Evolutionary conservation across 2,797 vertebrate genomes (phyloP).

Genomic region (Choloepus didactylus): DNA sequence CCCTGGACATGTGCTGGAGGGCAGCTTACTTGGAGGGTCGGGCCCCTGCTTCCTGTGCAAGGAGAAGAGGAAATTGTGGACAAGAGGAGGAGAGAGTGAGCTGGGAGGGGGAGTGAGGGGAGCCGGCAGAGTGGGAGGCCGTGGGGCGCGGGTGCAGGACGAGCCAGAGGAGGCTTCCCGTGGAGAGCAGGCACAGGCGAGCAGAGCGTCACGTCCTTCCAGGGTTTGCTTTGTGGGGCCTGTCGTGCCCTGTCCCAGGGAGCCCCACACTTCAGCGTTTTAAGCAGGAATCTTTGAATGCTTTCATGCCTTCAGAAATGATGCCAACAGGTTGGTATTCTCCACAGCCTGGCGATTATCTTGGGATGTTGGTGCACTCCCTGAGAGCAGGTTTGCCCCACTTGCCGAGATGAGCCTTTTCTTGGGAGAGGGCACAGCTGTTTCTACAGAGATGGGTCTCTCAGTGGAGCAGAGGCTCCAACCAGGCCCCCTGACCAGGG

Average conservation of each 20-base stretch:
- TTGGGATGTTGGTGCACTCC: background rate
- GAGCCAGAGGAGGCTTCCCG: too few relatives aligned
- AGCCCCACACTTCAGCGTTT: background rate
- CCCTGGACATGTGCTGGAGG: background rate
- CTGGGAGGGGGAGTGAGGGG: background rate
- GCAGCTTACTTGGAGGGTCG: background rate
- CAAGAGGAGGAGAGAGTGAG: background rate
- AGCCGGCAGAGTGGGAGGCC: background rate
- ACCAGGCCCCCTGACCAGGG: background rate
- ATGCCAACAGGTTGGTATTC: fast-evolving
- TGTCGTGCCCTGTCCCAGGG: background rate
- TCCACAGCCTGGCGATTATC: fast-evolving
- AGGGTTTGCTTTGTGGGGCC: background rate
- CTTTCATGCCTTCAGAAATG: background rate
- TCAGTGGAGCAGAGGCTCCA: background rate
- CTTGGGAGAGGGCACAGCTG: fast-evolving
- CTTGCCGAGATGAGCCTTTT: background rate
- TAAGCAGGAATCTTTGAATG: background rate
- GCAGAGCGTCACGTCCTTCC: background rate
- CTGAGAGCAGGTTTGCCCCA: fast-evolving
- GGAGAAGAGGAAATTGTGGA: background rate
- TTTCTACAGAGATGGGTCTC: background rate
- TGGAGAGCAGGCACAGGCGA: background rate
- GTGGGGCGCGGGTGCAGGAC: too few relatives aligned
- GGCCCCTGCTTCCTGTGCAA: background rate